Evolutionary conservation across 2,797 vertebrate genomes (phyloP).

Genomic region (Gallinago stenura): DNA sequence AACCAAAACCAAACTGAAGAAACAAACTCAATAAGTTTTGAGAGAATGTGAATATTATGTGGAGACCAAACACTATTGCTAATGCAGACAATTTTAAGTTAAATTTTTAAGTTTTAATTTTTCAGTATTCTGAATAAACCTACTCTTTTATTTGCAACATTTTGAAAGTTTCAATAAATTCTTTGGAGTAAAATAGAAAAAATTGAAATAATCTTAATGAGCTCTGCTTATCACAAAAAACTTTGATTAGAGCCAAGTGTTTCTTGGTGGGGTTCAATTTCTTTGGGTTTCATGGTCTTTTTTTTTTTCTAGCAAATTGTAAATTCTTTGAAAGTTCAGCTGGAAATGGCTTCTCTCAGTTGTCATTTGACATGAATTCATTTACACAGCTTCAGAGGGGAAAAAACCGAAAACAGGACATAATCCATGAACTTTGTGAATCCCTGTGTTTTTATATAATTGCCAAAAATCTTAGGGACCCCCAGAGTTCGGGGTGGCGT

Average conservation of each 20-base stretch:
- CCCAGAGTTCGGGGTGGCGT: accelerated
- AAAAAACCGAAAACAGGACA: not conserved
- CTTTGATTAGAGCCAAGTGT: not conserved
- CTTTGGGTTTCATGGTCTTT: not conserved
- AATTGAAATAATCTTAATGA: not conserved
- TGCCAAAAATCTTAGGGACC: not conserved
- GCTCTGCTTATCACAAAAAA: not conserved
- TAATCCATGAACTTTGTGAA: not conserved
- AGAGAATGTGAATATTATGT: not conserved
- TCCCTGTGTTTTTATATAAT: not conserved
- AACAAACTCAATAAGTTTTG: not conserved
- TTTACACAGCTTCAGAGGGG: not conserved
- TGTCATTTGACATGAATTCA: not conserved
- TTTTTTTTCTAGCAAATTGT: not conserved
- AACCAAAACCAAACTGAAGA: not conserved
- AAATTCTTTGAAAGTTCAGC: not conserved
- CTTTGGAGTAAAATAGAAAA: not conserved
- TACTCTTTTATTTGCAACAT: not conserved
- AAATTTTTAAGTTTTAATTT: not conserved
- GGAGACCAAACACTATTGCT: not conserved
- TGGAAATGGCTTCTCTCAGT: not conserved
- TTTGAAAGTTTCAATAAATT: not conserved
- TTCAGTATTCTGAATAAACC: not conserved
- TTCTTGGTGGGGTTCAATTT: not conserved
- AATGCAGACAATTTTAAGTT: not conserved